phyloP scores from a whole-genome alignment of 2,797 vertebrate genomes.

The Lophotriccus pileatus region DNA sequence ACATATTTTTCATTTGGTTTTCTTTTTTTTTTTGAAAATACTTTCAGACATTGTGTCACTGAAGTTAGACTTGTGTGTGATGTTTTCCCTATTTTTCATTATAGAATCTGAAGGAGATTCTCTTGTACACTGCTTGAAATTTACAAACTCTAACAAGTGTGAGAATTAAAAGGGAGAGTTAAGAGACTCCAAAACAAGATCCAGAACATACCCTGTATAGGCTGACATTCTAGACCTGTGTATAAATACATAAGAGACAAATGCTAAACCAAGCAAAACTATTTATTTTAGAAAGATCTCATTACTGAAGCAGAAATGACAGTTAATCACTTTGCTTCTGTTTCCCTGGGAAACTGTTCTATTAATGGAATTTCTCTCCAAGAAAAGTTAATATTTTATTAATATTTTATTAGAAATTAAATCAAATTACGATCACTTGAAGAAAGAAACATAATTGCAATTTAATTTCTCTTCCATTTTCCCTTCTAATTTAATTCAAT shows the following conservation, averaged over 20 bases:
- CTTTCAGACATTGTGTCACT: background rate
- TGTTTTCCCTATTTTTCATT: background rate
- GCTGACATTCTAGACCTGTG: background rate
- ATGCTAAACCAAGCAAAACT: background rate
- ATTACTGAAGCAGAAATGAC: background rate
- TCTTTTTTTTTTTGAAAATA: background rate
- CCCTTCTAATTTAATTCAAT: background rate
- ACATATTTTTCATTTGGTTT: background rate
- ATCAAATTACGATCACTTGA: background rate
- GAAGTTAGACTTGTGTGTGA: background rate
- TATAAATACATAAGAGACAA: background rate
- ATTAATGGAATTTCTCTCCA: background rate
- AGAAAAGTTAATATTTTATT: background rate
- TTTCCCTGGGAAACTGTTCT: background rate
- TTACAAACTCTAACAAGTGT: background rate
- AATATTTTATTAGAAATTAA: constrained; percentile 19
- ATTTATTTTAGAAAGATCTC: background rate
- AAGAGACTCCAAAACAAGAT: background rate
- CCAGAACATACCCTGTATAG: background rate
- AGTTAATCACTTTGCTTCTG: background rate
- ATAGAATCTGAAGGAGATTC: background rate
- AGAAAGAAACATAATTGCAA: background rate
- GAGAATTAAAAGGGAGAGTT: background rate
- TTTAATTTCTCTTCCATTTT: constrained; percentile 9
- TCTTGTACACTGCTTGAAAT: background rate